Evolutionary conservation across 2,113 vertebrate genomes (phyloP), one percentile per base, ranked within the genome.

Genomic region (Herpailurus yagouaroundi): DNA sequence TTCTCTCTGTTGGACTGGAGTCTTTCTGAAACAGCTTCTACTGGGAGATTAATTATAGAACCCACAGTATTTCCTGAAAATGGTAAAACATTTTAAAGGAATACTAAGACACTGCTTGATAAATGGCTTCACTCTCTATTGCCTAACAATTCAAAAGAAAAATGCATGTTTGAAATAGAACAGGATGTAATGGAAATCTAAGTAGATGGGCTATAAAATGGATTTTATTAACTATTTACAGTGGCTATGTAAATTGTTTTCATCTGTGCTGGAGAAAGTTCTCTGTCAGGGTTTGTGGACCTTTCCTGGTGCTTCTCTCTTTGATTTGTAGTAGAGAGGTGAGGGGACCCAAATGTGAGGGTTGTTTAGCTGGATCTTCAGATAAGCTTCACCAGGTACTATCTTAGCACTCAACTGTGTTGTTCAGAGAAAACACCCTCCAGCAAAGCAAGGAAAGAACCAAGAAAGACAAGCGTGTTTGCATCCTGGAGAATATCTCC

Each of bases 161-260:
- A 98, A 97, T 97, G 94, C 8, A 7, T 91, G 31, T 81, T 97
- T 97, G 73, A 77, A 96, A 96, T 29, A 94, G 97, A 55, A 86
- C 97, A 98, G 96, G 98, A 90, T 91, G 97, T 98, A 97, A 94
- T 83, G 89, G 91, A 97, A 98, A 96, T 77, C 97, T 98, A 98
- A 94, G 33, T 85, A 88, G 25, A 86, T 94, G 82, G 45, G 64
- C 97, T 98, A 96, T 95, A 97, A 96, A 96, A 16, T 88, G 97
- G 79, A 69, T 71, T 96, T 98, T 9, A 95, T 97, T 86, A 98
- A 95, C 95, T 98, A 97, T 98, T 98, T 98, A 89, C 84, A 96
- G 87, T 31, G 94, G 29, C 77, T 91, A 66, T 74, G 57, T 97
- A 97, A 95, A 94, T 94, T 95, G 94, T 92, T 97, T 95, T 90